A percentile compares a stretch with the other conserved stretches of the same genome.
Conservation (phyloP, 2,113 vertebrate genomes). For the Tyto alba region DNA sequence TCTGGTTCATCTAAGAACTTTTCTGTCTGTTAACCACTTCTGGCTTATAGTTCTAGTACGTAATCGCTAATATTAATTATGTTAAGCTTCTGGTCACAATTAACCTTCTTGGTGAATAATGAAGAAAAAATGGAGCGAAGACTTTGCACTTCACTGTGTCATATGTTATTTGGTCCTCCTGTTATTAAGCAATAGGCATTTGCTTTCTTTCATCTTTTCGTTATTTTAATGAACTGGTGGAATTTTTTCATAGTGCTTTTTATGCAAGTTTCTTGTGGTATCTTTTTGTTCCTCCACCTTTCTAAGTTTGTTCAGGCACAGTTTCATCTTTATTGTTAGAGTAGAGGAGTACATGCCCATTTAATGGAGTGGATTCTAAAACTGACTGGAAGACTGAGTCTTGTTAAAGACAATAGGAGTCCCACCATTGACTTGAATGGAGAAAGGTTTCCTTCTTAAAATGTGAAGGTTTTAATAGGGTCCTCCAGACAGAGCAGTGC, state of each 20-base stretch:
- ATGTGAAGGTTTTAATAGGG: not conserved
- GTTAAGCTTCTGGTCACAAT: conserved; percentile 23
- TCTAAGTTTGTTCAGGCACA: not conserved
- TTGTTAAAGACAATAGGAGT: not conserved
- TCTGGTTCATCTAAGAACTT: not conserved
- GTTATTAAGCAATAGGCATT: not conserved
- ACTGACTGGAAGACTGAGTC: not conserved
- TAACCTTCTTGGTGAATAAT: not conserved
- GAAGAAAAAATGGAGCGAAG: not conserved
- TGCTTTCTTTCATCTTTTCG: not conserved
- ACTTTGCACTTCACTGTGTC: not conserved
- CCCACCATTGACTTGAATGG: not conserved
- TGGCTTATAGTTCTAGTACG: not conserved
- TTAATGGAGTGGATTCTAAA: not conserved
- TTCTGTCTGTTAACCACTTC: not conserved
- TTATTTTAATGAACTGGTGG: not conserved
- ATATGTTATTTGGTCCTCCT: not conserved
- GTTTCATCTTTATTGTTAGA: not conserved
- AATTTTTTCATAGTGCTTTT: not conserved
- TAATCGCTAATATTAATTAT: not conserved
- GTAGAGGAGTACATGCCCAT: not conserved
- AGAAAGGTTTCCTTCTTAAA: not conserved
- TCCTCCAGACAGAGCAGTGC: not conserved
- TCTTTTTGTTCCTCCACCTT: not conserved
- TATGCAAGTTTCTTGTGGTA: not conserved